Evolutionary conservation across 2,797 vertebrate species (phyloP).

Genomic region (Neosalanx taihuensis): DNA sequence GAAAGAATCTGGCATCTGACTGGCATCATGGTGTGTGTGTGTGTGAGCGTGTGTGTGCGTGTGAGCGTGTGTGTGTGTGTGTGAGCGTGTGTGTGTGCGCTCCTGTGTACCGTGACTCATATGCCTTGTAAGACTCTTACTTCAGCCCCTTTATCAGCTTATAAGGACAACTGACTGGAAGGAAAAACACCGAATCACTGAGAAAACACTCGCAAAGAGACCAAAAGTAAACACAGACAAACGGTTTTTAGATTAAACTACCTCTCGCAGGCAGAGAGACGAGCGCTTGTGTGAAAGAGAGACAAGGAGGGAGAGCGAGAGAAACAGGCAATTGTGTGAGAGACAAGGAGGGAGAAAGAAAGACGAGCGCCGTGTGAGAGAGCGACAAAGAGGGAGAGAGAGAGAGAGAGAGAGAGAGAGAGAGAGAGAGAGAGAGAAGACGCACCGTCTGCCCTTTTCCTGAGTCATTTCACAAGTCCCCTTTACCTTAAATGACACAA

Average conservation of each 20-base stretch:
- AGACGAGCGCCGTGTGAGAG: neutral
- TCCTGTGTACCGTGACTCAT: conserved; percentile 43
- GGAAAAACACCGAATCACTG: neutral
- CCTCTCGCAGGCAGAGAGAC: neutral
- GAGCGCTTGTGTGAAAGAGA: too few species aligned
- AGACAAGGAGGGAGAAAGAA: too few species aligned
- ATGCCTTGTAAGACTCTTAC: conserved; percentile 44
- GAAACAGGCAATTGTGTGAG: too few species aligned
- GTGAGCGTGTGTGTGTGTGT: conserved; percentile 43
- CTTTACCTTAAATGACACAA: conserved; percentile 31
- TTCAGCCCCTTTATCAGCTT: conserved; percentile 43
- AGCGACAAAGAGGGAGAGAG: neutral
- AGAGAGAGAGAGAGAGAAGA: conserved; percentile 46
- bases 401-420: conserved; percentile 15
- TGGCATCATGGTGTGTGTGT: conserved; percentile 14
- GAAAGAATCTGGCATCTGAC: conserved; percentile 51
- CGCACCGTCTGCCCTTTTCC: conserved; percentile 3
- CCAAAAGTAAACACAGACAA: neutral
- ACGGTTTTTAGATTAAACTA: neutral
- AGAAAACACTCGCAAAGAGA: neutral
- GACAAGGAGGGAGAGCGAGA: too few species aligned
- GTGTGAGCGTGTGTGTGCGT: conserved; percentile 43
- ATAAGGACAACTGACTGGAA: conserved; percentile 58
- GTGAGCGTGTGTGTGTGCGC: conserved; percentile 42
- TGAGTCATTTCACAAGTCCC: conserved; percentile 24